Base-by-base conservation (phyloP, 2,113 vertebrate species). In the Trichechus manatus region DNA sequence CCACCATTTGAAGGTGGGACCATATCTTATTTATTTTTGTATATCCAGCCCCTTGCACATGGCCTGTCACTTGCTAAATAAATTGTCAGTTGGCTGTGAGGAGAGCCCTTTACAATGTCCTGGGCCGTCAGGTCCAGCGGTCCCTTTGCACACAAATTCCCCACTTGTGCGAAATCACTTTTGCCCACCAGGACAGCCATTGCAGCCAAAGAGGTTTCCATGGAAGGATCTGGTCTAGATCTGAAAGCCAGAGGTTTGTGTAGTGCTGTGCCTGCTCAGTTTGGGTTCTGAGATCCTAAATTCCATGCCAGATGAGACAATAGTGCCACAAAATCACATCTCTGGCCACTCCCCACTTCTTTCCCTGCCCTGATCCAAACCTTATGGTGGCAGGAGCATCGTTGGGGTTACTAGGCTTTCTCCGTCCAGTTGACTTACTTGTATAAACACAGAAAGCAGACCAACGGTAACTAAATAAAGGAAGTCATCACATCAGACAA, bases 391-490 rank as follows among this genome's bases (percentile, higher is more conserved):
- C 59, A 39, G 42, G n/a, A 63, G 5, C 19, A 11, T 1, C 2
- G 1, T 4, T 0, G 0, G 19, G 15, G 1, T 42, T 6, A 4
- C 14, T 10, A 22, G 20, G 39, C 14, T 33, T 22, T 81, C 39
- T 63, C 25, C 23, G 1, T 14, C 33, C n/a, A 2, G 15, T 0
- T 8, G 61, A 31, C 53, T 1, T 39, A 23, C 39, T 31, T 59
- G 47, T 61, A 10, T 4, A 83, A 13, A 68, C 33, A 7, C 15
- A 47, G 66, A 87, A 78, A 82, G 14, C 31, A 53, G 78, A 74
- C 6, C 23, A 91, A 44, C 42, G 39, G 47, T 29, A 36, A 31
- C 6, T 59, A 91, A 39, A 3, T 9, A 23, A 53, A 74, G 10
- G 25, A 31, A 78, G 64, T 66, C 83, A 80, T 83, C 1, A 1